phyloP scores from a whole-genome alignment of 2,888 invertebrate genomes.

The Dynastes tityus region DNA sequence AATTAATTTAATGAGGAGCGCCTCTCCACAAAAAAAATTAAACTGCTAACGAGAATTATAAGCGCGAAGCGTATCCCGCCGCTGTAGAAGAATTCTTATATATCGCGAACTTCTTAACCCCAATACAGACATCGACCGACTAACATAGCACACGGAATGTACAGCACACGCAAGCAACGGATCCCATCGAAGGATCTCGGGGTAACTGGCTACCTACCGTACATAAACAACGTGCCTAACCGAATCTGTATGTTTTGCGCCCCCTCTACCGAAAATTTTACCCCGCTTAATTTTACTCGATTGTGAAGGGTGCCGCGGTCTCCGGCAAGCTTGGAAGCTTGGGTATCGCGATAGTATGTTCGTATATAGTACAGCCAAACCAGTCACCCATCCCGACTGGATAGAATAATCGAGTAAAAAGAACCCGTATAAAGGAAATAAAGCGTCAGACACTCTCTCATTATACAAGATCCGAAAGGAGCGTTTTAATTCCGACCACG shows the following conservation, averaged over 20 bases:
- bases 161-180: constrained; percentile 34
- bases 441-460: constrained; percentile 33
- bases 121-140: constrained; percentile 38
- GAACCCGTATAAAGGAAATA: constrained; percentile 25
- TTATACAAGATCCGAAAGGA: constrained; percentile 28
- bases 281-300: constrained; percentile 49
- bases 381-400: constrained; percentile 10
- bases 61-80: neutral
- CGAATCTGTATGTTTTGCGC: constrained; percentile 46
- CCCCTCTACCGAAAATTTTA: constrained; percentile 49
- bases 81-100: neutral
- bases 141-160: constrained; percentile 4
- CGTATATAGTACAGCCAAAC: constrained; percentile 4
- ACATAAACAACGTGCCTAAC: constrained; percentile 49
- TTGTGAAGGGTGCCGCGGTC: constrained; percentile 39
- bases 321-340: constrained; percentile 23
- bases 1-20: neutral
- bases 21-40: too few relatives aligned
- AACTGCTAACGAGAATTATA: neutral
- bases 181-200: constrained; percentile 38
- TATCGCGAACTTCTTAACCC: constrained; percentile 26
- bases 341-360: neutral
- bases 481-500: constrained; percentile 26
- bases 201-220: constrained; percentile 49
- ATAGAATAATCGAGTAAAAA: constrained; percentile 37